Evolutionary conservation across 2,888 invertebrate species (phyloP).

Genomic region (Acrobasis consociella): DNA sequence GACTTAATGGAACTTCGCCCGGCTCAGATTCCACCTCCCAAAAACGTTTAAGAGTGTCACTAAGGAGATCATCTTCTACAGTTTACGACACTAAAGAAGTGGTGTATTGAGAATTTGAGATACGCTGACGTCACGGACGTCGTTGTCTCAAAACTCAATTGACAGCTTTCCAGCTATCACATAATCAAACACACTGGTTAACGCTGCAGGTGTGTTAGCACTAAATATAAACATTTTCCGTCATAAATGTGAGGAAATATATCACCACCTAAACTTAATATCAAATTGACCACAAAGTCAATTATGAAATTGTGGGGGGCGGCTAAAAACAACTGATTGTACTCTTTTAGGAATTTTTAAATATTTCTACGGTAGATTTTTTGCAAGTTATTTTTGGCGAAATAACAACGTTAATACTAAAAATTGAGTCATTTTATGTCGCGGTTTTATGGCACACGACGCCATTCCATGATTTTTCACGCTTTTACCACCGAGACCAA

Average conservation of each 20-base stretch:
- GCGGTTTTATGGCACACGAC: too few relatives aligned
- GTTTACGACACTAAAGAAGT: slow-evolving; percentile 3
- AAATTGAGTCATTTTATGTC: background rate
- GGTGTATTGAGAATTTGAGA: too few relatives aligned
- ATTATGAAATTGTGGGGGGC: background rate
- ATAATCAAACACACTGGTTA: background rate
- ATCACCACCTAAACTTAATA: background rate
- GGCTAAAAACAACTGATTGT: background rate
- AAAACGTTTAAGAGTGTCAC: slow-evolving; percentile 18
- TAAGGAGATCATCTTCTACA: background rate
- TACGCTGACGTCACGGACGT: background rate
- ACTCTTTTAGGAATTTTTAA: background rate
- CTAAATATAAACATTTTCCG: background rate
- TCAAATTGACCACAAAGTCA: too few relatives aligned
- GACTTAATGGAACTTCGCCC: slow-evolving; percentile 3
- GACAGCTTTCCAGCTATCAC: background rate
- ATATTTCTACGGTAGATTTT: background rate
- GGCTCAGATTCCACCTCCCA: slow-evolving; percentile 28
- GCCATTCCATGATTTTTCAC: slow-evolving; percentile 10
- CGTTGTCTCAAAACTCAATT: background rate
- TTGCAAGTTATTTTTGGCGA: background rate
- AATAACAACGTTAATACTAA: background rate
- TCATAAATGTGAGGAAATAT: too few relatives aligned
- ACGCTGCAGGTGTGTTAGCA: background rate
- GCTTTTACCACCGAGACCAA: slow-evolving; percentile 13